Conservation (phyloP, 2,113 vertebrate genomes). For the Anser cygnoides region DNA sequence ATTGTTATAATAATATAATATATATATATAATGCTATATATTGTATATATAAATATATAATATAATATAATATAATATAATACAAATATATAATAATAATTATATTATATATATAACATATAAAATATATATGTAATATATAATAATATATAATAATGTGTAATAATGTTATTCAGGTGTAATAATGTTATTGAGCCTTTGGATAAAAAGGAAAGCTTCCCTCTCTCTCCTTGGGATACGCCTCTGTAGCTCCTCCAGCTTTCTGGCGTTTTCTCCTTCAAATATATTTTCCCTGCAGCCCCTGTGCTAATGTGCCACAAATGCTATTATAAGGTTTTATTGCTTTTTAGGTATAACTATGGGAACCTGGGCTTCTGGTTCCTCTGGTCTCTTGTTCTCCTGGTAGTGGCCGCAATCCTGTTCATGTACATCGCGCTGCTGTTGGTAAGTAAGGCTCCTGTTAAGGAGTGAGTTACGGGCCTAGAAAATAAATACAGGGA, state of each 20-base stretch:
- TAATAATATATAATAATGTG: not conserved
- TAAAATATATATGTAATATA: no score
- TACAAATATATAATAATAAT: no score
- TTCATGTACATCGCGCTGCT: conserved; percentile 82
- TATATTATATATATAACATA: no score
- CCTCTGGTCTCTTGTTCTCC: conserved; percentile 85
- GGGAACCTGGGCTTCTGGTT: conserved; percentile 85
- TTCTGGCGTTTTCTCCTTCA: not conserved
- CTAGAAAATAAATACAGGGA: not conserved
- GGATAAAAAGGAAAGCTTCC: not conserved
- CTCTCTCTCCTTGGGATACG: not conserved
- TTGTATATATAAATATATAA: no score
- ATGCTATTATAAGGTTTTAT: not conserved
- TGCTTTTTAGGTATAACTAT: conserved; percentile 81
- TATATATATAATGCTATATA: no score
- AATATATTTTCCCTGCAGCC: not conserved
- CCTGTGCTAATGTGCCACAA: no score
- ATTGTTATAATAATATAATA: not conserved
- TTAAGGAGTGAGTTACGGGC: not conserved
- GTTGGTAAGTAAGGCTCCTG: conserved; percentile 75
- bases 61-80: no score
- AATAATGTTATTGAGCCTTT: not conserved
- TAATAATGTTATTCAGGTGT: not conserved
- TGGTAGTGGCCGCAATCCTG: conserved; percentile 76
- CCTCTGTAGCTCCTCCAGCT: not conserved